Conservation (phyloP, 2,797 vertebrate species). For the Morus bassanus region DNA sequence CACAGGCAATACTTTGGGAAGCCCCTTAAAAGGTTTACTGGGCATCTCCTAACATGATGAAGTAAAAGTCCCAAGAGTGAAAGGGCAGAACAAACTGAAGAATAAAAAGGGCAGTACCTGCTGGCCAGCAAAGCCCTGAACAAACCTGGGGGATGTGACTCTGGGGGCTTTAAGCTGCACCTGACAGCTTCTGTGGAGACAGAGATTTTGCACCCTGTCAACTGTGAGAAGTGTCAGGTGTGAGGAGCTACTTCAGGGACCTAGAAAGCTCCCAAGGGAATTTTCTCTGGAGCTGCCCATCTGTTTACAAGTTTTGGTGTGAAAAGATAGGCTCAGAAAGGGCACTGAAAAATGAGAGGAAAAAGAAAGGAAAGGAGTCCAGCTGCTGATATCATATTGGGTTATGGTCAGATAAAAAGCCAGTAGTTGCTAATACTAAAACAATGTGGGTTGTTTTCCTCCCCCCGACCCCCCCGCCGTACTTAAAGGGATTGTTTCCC, state of each 20-base stretch:
- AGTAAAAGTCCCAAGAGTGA: background rate
- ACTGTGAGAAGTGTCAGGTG: constrained; percentile 54
- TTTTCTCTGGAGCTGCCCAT: constrained; percentile 43
- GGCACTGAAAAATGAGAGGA: constrained; percentile 6
- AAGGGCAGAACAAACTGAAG: background rate
- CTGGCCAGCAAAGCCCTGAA: background rate
- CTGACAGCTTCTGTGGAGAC: background rate
- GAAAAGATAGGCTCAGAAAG: background rate
- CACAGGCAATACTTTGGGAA: background rate
- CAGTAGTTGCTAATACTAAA: background rate
- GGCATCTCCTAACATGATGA: background rate
- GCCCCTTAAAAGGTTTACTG: constrained; percentile 23
- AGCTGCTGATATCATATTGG: constrained; percentile 16
- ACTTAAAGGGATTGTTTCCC: background rate
- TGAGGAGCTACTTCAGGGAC: constrained; percentile 54
- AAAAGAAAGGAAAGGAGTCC: constrained; percentile 29
- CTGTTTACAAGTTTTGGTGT: constrained; percentile 54
- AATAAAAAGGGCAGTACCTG: background rate
- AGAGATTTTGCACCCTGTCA: constrained; percentile 13
- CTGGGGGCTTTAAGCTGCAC: background rate
- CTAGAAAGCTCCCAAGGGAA: background rate
- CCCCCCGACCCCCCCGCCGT: background rate
- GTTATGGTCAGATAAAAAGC: constrained; percentile 13
- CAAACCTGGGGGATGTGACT: background rate
- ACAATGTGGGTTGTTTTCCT: background rate